phyloP scores from a whole-genome alignment of 2,113 vertebrate genomes.

The Empidonax alnorum region DNA sequence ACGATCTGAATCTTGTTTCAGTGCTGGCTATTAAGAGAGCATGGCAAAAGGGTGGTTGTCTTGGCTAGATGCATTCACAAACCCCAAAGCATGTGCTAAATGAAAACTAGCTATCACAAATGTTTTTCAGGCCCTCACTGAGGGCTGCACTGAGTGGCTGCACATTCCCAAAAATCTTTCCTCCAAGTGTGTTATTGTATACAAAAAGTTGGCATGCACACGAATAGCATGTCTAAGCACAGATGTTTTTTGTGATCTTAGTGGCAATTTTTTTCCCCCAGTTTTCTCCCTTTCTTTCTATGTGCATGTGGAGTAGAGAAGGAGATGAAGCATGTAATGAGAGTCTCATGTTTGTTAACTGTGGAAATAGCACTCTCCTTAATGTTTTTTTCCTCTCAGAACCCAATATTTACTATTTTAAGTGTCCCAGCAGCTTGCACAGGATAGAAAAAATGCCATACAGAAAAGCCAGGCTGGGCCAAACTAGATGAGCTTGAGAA shows the following conservation, averaged over 20 bases:
- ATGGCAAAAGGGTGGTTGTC: neutral
- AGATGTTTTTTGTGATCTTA: neutral
- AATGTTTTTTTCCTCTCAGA: neutral
- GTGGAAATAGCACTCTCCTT: neutral
- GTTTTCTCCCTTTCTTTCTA: neutral
- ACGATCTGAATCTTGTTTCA: neutral
- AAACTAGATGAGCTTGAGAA: neutral
- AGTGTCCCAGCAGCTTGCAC: neutral
- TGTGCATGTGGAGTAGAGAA: fast-evolving
- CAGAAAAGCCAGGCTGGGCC: neutral
- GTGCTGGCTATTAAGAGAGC: neutral
- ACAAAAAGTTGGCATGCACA: neutral
- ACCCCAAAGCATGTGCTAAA: neutral
- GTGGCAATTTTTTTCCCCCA: fast-evolving
- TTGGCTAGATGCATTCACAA: neutral
- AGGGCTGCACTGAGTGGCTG: neutral
- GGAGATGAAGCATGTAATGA: fast-evolving
- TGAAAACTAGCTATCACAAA: neutral
- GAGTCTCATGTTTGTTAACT: neutral
- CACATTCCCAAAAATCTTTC: neutral
- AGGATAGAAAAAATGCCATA: neutral
- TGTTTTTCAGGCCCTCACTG: neutral
- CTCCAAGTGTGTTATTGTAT: neutral
- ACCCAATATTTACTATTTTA: neutral
- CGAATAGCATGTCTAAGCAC: neutral